Conservation (phyloP, 2,888 invertebrate genomes). For the Hylaea fasciaria region DNA sequence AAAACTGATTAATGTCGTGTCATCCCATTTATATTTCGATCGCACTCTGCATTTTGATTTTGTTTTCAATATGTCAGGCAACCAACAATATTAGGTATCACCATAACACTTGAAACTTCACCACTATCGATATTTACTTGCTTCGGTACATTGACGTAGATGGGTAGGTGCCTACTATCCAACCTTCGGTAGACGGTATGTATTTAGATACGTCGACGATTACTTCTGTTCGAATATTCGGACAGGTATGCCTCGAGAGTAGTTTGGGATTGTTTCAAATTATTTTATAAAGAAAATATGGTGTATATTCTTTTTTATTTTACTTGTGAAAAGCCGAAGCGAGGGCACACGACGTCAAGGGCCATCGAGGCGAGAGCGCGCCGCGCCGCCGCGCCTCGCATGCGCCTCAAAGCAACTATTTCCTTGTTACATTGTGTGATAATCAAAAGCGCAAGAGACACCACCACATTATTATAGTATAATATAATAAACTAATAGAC, state of each 20-base stretch:
- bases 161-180: background rate
- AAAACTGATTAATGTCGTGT: too few relatives aligned
- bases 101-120: conserved; percentile 17
- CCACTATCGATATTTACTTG: conserved; percentile 21
- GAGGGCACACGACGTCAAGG: conserved; percentile 70
- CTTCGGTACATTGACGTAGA: conserved; percentile 8
- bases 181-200: too few relatives aligned
- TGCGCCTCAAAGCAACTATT: conserved; percentile 72
- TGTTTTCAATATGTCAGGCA: conserved; percentile 21
- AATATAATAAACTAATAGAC: too few relatives aligned
- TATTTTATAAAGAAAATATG: conserved; percentile 44
- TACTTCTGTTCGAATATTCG: background rate
- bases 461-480: conserved; percentile 21
- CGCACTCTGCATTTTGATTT: conserved; percentile 11
- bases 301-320: conserved; percentile 54
- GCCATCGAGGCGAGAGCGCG: conserved; percentile 73
- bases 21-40: background rate
- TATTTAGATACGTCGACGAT: background rate
- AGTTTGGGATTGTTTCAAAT: conserved; percentile 13
- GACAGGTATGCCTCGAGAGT: background rate
- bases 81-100: conserved; percentile 20
- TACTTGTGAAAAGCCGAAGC: conserved; percentile 66
- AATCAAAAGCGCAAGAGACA: conserved; percentile 70
- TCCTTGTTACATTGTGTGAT: conserved; percentile 64
- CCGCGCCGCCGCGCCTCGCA: conserved; percentile 56